Conservation (phyloP, 2,888 invertebrate genomes). For the Mythimna loreyi region DNA sequence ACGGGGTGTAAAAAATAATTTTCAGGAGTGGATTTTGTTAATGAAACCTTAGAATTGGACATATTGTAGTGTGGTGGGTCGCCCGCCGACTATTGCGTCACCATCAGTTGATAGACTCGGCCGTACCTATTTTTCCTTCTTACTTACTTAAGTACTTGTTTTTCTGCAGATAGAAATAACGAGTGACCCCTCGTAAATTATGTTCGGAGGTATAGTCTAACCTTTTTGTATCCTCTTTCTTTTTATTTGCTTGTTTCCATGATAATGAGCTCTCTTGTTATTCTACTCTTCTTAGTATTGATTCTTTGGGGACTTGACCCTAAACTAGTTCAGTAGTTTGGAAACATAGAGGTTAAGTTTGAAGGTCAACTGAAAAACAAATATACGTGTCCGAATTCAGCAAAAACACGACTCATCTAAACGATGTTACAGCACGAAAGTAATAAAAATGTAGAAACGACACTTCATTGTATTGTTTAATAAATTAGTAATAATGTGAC, state of each 20-base stretch:
- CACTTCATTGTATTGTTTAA: constrained; percentile 43
- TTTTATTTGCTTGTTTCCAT: constrained; percentile 33
- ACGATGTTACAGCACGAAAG: neutral
- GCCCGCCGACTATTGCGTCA: constrained; percentile 55
- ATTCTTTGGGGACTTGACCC: constrained; percentile 7
- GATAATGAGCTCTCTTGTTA: constrained; percentile 31
- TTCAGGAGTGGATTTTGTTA: constrained; percentile 32
- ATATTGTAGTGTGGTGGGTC: constrained; percentile 14
- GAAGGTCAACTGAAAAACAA: constrained; percentile 35
- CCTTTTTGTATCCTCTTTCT: constrained; percentile 33
- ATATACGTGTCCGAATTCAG: neutral
- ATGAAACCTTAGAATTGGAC: constrained; percentile 51
- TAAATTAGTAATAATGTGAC: constrained; percentile 50
- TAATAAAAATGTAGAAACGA: neutral
- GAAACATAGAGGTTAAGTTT: neutral
- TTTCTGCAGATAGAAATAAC: constrained; percentile 38
- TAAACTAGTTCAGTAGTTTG: neutral
- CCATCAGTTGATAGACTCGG: constrained; percentile 28
- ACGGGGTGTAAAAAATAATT: constrained; percentile 4
- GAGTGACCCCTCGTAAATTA: constrained; percentile 43
- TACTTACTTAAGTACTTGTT: constrained; percentile 44
- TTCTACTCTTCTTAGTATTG: constrained; percentile 18
- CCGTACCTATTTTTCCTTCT: constrained; percentile 31
- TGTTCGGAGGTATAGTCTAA: constrained; percentile 21
- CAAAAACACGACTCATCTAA: neutral